Conservation (phyloP, 1,140 invertebrate genomes). For the Liolophura sinensis region DNA sequence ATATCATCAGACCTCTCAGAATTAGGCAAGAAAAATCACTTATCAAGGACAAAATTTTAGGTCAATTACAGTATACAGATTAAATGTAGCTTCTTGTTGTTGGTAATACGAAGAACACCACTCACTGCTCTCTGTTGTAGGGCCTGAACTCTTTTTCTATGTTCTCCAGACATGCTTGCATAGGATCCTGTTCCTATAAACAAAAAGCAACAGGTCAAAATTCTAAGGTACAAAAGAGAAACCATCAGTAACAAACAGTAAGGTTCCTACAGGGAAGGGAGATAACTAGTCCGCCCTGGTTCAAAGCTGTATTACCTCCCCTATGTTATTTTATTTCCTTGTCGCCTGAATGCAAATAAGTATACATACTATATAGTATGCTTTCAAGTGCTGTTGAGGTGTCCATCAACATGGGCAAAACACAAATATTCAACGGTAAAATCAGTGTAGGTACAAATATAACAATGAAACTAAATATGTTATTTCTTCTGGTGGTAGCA, state of each 20-base stretch:
- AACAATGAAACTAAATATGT: too few relatives aligned
- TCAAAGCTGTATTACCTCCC: background rate
- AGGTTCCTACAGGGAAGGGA: background rate
- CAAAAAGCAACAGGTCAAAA: slow-evolving; percentile 33
- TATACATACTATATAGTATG: background rate
- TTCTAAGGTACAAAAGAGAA: slow-evolving; percentile 4
- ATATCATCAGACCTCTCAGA: too few relatives aligned
- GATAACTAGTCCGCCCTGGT: background rate
- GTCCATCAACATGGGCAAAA: too few relatives aligned
- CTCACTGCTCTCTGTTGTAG: slow-evolving; percentile 34
- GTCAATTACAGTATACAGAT: too few relatives aligned
- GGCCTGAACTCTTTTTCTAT: slow-evolving; percentile 34
- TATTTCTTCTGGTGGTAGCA: too few relatives aligned
- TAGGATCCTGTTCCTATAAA: slow-evolving; percentile 29
- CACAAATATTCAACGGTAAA: too few relatives aligned
- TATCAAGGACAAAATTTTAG: too few relatives aligned
- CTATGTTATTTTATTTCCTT: background rate
- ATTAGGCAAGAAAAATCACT: too few relatives aligned
- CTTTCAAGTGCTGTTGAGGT: too few relatives aligned
- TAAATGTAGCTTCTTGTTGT: too few relatives aligned
- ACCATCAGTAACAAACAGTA: too few relatives aligned
- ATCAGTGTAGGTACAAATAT: too few relatives aligned
- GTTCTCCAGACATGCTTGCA: slow-evolving; percentile 27
- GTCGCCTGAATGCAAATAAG: background rate
- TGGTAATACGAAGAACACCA: background rate